These are phyloP conservation scores for Hephaestus fuliginosus DNA, from an alignment of 2,797 vertebrate species.

Conservation along the genomic window DNA sequence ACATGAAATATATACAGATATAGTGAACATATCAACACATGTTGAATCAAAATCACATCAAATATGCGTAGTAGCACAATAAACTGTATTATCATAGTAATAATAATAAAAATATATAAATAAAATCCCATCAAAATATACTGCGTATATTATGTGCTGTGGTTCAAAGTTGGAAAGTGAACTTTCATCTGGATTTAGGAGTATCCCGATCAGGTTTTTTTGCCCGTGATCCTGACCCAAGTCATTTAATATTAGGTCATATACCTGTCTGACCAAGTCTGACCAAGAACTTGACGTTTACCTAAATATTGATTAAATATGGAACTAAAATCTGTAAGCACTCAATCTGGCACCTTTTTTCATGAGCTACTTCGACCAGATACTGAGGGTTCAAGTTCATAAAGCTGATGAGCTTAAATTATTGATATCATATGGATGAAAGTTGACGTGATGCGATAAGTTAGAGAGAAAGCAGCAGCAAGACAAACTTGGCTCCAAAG, in stretches of 20 bases:
- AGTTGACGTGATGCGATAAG: too few species aligned
- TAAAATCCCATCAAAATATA: background rate
- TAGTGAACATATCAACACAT: background rate
- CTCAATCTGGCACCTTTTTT: background rate
- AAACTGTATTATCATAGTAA: background rate
- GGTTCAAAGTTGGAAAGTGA: background rate
- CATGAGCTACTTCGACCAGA: background rate
- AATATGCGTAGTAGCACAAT: background rate
- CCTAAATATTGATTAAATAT: background rate
- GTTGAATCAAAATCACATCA: background rate
- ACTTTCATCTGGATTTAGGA: background rate
- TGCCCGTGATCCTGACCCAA: background rate
- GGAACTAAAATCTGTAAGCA: background rate
- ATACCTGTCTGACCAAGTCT: background rate
- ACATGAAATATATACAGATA: background rate
- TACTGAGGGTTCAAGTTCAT: background rate
- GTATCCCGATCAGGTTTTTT: background rate
- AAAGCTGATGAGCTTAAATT: too few species aligned
- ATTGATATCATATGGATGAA: too few species aligned
- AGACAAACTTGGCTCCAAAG: background rate
- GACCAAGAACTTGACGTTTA: background rate
- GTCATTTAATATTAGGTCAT: background rate
- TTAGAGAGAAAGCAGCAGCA: background rate
- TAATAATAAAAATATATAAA: background rate
- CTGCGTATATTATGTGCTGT: background rate